A percentile compares a stretch with the other conserved stretches of the same genome.
These are phyloP conservation scores for Forbesichthys papilliferus DNA, from an alignment of 2,113 vertebrate genomes.

Conservation along the genomic window DNA sequence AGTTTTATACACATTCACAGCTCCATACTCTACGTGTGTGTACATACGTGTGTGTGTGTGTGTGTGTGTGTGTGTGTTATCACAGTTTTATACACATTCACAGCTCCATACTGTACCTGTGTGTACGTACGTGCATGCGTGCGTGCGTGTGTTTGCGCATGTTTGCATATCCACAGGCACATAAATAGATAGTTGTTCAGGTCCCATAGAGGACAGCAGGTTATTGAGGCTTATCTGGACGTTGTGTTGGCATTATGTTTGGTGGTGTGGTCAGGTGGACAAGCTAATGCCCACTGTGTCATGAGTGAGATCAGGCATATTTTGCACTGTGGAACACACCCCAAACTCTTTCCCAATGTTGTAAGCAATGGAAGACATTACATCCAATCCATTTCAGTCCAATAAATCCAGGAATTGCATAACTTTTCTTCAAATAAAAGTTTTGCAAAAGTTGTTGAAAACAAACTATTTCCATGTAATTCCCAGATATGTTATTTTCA, in stretches of 20 bases:
- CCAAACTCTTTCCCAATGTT: background rate
- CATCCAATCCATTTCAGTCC: background rate
- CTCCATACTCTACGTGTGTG: background rate
- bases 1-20: background rate
- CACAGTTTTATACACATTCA: background rate
- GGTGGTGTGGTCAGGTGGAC: slow-evolving; percentile 52
- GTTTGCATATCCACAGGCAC: slow-evolving; percentile 10
- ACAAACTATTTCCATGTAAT: background rate
- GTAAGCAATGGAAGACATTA: background rate
- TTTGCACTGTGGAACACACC: background rate
- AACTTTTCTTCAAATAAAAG: background rate
- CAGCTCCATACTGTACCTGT: background rate
- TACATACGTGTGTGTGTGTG: background rate
- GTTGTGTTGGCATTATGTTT: slow-evolving; percentile 45
- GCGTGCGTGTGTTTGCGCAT: background rate
- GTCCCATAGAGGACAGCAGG: background rate
- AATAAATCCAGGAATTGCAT: background rate
- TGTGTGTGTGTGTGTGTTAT: background rate
- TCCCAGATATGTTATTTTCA: background rate
- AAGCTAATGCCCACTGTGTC: slow-evolving; percentile 39
- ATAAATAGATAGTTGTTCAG: slow-evolving; percentile 31
- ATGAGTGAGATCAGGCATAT: slow-evolving; percentile 11
- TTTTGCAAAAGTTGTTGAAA: background rate
- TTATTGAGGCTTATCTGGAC: slow-evolving; percentile 38
- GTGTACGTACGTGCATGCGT: background rate